A percentile compares a stretch with the other conserved stretches of the same genome.
Conservation (phyloP, 2,797 vertebrate species). For the Pantherophis vulpinus region DNA sequence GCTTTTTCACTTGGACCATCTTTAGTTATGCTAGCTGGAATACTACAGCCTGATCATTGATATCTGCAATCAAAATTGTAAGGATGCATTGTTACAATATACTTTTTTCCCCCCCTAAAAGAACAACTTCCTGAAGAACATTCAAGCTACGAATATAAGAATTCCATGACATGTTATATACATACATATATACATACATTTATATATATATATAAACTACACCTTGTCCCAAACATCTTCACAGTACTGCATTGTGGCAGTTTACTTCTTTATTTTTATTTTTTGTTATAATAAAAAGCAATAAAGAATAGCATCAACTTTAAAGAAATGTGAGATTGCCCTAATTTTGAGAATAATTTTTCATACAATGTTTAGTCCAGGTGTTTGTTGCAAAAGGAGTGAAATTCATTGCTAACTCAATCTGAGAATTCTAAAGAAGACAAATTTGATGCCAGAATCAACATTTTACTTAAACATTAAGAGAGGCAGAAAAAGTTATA, state of each 20-base stretch:
- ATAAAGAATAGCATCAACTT: not conserved
- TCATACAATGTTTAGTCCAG: not conserved
- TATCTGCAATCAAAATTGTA: not conserved
- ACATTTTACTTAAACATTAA: not conserved
- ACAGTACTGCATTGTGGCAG: not conserved
- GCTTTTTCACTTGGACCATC: not conserved
- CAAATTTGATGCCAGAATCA: not conserved
- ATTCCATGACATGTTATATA: not conserved
- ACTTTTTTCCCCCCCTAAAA: no score
- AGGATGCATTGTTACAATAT: not conserved
- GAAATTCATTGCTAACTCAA: not conserved
- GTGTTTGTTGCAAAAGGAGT: not conserved
- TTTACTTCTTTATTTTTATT: not conserved
- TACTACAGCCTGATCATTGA: not conserved
- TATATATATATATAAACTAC: not conserved
- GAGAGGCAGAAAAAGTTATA: not conserved
- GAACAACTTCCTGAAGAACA: not conserved
- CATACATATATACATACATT: no score
- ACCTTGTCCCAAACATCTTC: not conserved
- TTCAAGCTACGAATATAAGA: not conserved
- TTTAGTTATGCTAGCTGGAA: not conserved
- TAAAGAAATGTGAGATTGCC: not conserved
- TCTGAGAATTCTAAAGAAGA: not conserved
- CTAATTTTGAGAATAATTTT: not conserved
- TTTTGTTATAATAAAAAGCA: not conserved